Percentiles rank a stretch among this genome's conserved stretches.
Evolutionary conservation across 2,113 vertebrate genomes (phyloP).

Genomic region (Rhombomys opimus): DNA sequence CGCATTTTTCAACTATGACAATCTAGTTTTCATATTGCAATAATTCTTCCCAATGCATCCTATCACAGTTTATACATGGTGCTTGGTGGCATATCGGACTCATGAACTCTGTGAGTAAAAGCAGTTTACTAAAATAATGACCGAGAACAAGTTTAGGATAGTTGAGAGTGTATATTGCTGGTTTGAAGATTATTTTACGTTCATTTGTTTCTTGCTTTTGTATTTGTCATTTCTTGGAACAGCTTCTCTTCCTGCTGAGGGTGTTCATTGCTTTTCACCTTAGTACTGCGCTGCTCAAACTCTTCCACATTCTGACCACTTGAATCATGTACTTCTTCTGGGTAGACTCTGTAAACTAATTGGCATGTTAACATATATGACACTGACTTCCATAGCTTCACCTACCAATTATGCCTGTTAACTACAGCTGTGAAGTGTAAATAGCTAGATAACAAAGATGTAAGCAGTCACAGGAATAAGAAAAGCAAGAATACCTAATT

Average conservation of each 20-base stretch:
- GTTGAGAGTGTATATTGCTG: not conserved
- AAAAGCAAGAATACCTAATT: not conserved
- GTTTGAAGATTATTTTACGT: not conserved
- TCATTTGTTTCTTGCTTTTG: not conserved
- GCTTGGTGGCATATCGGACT: not conserved
- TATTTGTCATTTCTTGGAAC: not conserved
- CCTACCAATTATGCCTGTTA: constrained; percentile 43
- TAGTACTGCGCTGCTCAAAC: not conserved
- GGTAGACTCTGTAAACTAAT: not conserved
- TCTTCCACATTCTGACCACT: not conserved
- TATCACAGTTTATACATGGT: not conserved
- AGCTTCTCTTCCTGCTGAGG: not conserved
- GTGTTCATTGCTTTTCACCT: not conserved
- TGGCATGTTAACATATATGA: not conserved
- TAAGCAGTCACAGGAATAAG: not conserved
- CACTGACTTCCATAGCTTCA: not conserved
- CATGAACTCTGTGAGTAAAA: not conserved
- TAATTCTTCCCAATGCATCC: not conserved
- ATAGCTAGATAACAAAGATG: not conserved
- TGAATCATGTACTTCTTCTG: not conserved
- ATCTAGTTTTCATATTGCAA: not conserved
- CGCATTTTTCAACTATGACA: constrained; percentile 24
- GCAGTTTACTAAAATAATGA: not conserved
- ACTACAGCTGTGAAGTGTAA: no score
- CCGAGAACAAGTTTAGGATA: not conserved